phyloP scores from a whole-genome alignment of 1,140 invertebrate species.

The Pseudomyrmex dendroicus region DNA sequence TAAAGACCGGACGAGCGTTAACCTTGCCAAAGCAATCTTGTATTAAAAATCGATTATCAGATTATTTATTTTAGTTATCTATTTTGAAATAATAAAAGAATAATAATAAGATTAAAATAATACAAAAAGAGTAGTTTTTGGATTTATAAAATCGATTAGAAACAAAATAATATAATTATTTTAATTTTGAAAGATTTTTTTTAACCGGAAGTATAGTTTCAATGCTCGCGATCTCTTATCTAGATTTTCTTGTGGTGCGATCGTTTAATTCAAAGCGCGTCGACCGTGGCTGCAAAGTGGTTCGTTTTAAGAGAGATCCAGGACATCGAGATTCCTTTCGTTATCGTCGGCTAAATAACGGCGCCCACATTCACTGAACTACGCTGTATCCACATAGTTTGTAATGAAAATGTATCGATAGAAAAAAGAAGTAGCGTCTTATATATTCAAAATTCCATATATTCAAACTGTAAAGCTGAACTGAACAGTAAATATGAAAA shows the following conservation, averaged over 20 bases:
- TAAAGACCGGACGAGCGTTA: neutral
- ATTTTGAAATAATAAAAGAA: too few relatives aligned
- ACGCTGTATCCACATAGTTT: neutral
- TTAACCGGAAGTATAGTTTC: conserved; percentile 3
- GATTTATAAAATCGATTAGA: too few relatives aligned
- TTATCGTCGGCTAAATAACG: conserved; percentile 78
- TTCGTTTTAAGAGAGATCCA: conserved; percentile 28
- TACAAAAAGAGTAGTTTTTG: too few relatives aligned
- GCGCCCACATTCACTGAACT: conserved; percentile 68
- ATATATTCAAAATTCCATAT: neutral
- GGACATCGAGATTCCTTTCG: conserved; percentile 34
- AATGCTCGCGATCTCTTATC: conserved; percentile 61
- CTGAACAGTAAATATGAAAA: neutral
- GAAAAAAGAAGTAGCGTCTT: neutral
- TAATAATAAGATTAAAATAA: too few relatives aligned
- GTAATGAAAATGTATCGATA: neutral
- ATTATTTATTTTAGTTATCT: neutral
- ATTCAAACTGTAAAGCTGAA: neutral
- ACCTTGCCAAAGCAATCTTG: neutral
- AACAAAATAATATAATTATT: too few relatives aligned
- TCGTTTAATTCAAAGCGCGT: conserved; percentile 63
- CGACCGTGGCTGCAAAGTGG: conserved; percentile 70
- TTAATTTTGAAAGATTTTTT: too few relatives aligned
- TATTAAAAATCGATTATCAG: neutral
- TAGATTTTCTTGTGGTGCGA: conserved; percentile 55